Percentiles rank a stretch among this genome's conserved stretches.
phyloP scores from a whole-genome alignment of 2,113 vertebrate genomes.

The Grantiella picta region DNA sequence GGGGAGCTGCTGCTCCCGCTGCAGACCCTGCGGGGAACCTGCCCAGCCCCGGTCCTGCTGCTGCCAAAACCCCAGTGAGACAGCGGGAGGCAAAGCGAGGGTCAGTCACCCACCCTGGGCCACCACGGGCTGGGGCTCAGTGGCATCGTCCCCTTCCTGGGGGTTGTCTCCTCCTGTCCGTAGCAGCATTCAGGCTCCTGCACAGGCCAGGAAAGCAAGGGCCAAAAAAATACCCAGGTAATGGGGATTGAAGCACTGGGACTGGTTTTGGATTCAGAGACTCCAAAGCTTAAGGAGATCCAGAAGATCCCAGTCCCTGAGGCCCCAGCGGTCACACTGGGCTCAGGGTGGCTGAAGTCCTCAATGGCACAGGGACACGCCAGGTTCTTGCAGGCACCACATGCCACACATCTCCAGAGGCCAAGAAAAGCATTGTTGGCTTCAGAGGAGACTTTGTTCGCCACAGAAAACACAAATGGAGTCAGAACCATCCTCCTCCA shows the following conservation, averaged over 20 bases:
- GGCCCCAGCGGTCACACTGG: fast-evolving
- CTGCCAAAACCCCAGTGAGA: neutral
- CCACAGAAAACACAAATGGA: fast-evolving
- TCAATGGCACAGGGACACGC: neutral
- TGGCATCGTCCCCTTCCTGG: too few species aligned
- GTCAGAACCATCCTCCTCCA: neutral
- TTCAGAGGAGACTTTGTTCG: neutral
- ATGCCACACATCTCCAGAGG: neutral
- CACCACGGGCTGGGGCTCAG: neutral
- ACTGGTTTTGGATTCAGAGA: neutral
- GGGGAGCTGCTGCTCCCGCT: neutral
- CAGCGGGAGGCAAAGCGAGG: fast-evolving
- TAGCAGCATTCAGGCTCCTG: neutral
- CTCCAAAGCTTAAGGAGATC: neutral
- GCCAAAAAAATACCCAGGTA: fast-evolving
- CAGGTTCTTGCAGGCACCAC: neutral
- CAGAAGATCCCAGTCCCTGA: too few species aligned
- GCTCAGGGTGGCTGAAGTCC: neutral
- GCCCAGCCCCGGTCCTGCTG: fast-evolving
- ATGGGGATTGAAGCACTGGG: fast-evolving
- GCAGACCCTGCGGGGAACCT: fast-evolving
- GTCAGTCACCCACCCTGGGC: fast-evolving
- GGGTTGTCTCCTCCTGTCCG: neutral
- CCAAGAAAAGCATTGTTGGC: neutral
- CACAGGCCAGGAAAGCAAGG: neutral